These are phyloP conservation scores for Drosophila kanekoi DNA, from an alignment of 2,888 invertebrate species.

Conservation along the genomic window DNA sequence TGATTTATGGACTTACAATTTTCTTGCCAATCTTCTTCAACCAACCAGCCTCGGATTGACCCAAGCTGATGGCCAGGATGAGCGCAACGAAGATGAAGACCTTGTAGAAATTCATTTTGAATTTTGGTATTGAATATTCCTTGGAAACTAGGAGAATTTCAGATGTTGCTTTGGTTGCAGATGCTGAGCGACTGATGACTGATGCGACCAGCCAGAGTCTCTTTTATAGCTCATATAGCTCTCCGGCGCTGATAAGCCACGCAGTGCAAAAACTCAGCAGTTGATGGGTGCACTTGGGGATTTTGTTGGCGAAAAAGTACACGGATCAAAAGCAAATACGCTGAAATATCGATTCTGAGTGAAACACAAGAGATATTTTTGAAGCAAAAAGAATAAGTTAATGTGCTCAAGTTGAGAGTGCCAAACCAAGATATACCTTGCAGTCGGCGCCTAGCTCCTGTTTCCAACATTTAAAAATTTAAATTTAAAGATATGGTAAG, in stretches of 20 bases:
- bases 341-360: too few species aligned
- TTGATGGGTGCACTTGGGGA: slow-evolving; percentile 17
- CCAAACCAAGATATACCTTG: too few species aligned
- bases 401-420: too few species aligned
- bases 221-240: slow-evolving; percentile 25
- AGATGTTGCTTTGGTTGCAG: slow-evolving; percentile 15
- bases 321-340: not conserved
- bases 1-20: not conserved
- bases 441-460: too few species aligned
- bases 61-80: slow-evolving; percentile 47
- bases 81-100: slow-evolving; percentile 53
- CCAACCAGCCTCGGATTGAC: slow-evolving; percentile 61
- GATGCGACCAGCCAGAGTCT: not conserved
- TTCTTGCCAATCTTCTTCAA: slow-evolving; percentile 54
- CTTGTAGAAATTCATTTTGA: slow-evolving; percentile 65
- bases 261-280: not conserved
- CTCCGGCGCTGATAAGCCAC: slow-evolving; percentile 23
- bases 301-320: slow-evolving; percentile 22
- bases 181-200: slow-evolving; percentile 36
- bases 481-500: too few species aligned
- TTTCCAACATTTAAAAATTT: too few species aligned
- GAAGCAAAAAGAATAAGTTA: too few species aligned
- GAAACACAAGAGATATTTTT: too few species aligned
- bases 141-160: not conserved
- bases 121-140: not conserved